These are phyloP conservation scores for Caerostris extrusa DNA, from an alignment of 1,140 invertebrate species.

Conservation along the genomic window DNA sequence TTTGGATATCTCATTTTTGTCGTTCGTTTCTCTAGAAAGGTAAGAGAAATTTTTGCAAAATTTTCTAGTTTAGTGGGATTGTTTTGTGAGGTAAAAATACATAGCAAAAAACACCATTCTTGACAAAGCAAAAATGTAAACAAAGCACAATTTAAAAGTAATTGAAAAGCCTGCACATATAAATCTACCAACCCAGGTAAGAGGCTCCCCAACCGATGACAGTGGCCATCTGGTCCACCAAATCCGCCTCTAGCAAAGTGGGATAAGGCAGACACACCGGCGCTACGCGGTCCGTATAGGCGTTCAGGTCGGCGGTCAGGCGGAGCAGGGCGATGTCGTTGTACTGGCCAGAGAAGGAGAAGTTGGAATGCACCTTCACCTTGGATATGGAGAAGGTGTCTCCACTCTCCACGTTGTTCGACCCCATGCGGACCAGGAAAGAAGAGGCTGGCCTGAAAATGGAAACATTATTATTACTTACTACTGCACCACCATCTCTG, in stretches of 20 bases:
- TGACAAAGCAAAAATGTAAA: too few relatives aligned
- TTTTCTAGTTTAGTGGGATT: too few relatives aligned
- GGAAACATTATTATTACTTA: neutral
- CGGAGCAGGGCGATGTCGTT: constrained; percentile 79
- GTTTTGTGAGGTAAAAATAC: too few relatives aligned
- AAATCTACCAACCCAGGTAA: constrained; percentile 85
- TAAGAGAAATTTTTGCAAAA: too few relatives aligned
- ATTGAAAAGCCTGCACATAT: too few relatives aligned
- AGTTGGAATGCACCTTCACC: constrained; percentile 77
- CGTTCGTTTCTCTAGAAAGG: too few relatives aligned
- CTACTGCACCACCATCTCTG: too few relatives aligned
- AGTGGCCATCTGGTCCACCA: constrained; percentile 86
- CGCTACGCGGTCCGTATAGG: constrained; percentile 66
- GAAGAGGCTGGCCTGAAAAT: constrained; percentile 56
- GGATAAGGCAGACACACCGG: constrained; percentile 77
- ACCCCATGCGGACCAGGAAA: constrained; percentile 62
- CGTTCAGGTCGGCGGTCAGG: constrained; percentile 37
- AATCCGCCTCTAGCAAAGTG: neutral
- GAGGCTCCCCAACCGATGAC: constrained; percentile 93
- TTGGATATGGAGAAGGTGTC: constrained; percentile 53
- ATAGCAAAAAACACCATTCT: too few relatives aligned
- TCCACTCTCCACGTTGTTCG: neutral
- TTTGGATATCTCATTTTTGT: too few relatives aligned
- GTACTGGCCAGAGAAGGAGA: constrained; percentile 59
- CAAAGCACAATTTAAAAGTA: too few relatives aligned